phyloP scores from a whole-genome alignment of 2,797 vertebrate species.

The Microtus agrestis region DNA sequence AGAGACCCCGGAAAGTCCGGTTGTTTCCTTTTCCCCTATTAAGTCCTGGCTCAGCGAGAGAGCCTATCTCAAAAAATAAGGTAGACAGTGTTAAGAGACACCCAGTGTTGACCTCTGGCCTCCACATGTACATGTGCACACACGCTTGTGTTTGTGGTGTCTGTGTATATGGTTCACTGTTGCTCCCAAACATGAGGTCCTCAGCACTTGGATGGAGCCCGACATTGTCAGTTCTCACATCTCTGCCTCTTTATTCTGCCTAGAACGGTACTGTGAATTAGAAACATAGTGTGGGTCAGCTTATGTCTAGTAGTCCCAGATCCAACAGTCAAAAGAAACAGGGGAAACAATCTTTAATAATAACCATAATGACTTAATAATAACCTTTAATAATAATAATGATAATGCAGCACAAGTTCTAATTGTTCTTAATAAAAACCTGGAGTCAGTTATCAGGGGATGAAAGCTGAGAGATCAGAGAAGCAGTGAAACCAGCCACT shows the following conservation, averaged over 20 bases:
- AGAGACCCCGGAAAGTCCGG: neutral
- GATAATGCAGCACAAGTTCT: no score
- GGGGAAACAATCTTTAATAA: neutral
- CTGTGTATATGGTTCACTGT: neutral
- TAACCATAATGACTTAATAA: neutral
- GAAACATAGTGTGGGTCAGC: neutral
- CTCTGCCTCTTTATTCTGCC: neutral
- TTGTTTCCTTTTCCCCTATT: neutral
- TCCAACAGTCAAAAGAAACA: constrained; percentile 55
- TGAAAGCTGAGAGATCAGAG: no score
- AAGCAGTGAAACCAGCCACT: no score
- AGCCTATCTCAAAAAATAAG: neutral
- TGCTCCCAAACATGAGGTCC: neutral
- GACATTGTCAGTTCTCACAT: neutral
- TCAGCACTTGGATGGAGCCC: neutral
- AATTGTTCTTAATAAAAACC: no score
- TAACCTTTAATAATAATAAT: no score
- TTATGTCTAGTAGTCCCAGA: neutral
- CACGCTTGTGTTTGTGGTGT: no score
- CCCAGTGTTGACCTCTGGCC: neutral
- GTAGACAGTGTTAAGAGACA: neutral
- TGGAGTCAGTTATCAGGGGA: no score
- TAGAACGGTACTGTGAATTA: neutral
- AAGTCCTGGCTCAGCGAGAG: neutral
- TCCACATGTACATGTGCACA: neutral